Evolutionary conservation across 2,797 vertebrate genomes (phyloP), one percentile per base, ranked within the genome.

Genomic region (Rhabdomys pumilio): DNA sequence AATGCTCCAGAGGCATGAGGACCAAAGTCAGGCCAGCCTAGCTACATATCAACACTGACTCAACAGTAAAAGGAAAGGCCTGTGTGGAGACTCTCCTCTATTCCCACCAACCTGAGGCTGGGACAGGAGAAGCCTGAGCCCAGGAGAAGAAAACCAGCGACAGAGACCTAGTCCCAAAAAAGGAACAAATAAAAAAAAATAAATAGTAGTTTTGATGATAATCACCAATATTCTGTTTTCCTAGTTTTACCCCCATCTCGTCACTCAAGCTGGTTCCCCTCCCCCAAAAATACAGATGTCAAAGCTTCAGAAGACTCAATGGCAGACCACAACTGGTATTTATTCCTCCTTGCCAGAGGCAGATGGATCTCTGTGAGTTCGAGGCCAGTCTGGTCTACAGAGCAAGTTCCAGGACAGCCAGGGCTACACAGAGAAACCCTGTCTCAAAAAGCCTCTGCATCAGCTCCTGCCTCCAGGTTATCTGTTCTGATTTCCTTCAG

Each of bases 261-360:
- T 73, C 55, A 19, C 26, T 72, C 15, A 50, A 88, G 47, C 72
- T 65, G 26, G 29, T 24, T 19, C 34, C 69, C 17, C n/a, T 67
- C 31, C 4, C 65, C 31, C 31, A 12, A 55, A 80, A 55, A 20
- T 0, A n/a, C 50, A 80, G 50, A 12, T 20, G 17, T 15, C 22
- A 8, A 15, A 76, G 55, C 22, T 19, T 41, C 63, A 12, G 75
- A 26, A 94, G 20, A 75, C 10, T 50, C 53, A 44, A n/a, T 5
- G 8, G 47, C 22, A 91, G 61, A 83, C 10, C 44, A 93, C 41
- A 91, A 24, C 80, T 93, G n/a, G 84, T 50, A 73, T 59, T 69
- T 31, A 63, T 10, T 92, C 57, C 44, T 90, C 69, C n/a, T 41
- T 73, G 69, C 8, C 17, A 11, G n/a, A 73, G 3, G 19, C 69